Conservation (phyloP, 2,797 vertebrate species). For the Gephyroberyx darwinii region DNA sequence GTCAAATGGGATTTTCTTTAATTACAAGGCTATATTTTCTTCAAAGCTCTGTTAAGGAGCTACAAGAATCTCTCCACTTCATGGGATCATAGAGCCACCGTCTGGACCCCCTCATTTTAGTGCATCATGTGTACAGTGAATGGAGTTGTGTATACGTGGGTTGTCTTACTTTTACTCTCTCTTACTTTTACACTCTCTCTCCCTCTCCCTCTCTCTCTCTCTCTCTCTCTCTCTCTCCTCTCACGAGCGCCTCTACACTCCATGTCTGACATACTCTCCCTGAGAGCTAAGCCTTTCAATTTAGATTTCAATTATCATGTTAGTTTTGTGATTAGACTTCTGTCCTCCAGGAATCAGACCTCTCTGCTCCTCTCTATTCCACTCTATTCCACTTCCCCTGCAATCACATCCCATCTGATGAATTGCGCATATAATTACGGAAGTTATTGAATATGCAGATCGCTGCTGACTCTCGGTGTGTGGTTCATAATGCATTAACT, state of each 20-base stretch:
- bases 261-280: conserved; percentile 73
- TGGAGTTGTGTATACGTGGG: background rate
- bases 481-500: conserved; percentile 80
- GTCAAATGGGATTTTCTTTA: background rate
- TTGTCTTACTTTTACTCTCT: conserved; percentile 1
- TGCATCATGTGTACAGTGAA: background rate
- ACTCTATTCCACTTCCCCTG: conserved; percentile 82
- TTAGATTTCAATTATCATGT: conserved; percentile 89
- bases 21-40: background rate
- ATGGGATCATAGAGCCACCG: background rate
- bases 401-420: conserved; percentile 89
- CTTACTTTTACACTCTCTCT: conserved; percentile 22
- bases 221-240: conserved; percentile 11
- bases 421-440: conserved; percentile 88
- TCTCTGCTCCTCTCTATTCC: conserved; percentile 79
- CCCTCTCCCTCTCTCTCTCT: conserved; percentile 2
- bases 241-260: conserved; percentile 54
- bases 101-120: background rate
- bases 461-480: conserved; percentile 83
- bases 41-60: too few species aligned
- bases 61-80: background rate
- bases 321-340: conserved; percentile 88
- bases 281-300: conserved; percentile 83
- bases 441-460: conserved; percentile 90
- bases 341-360: conserved; percentile 86